Base-by-base conservation (phyloP, 2,888 invertebrate genomes). In the Melanostoma scalare region DNA sequence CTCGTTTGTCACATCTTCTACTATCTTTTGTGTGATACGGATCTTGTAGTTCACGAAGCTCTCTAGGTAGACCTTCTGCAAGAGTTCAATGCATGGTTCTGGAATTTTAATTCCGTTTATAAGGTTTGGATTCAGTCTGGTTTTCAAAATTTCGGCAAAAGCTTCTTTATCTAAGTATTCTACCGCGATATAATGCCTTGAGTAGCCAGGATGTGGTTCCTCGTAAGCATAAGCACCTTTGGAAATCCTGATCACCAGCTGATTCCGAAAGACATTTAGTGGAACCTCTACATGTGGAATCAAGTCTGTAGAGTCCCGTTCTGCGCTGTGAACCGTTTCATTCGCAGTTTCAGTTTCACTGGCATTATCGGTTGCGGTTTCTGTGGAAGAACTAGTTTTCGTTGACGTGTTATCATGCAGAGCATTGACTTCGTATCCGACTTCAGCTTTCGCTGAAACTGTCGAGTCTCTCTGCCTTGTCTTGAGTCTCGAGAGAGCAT, bases 291-390 rank as follows among this genome's bases (percentile, higher is more conserved):
- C 61, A 30, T 81, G 85, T 4, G 86, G 80, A 44, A 86, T 85
- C 3, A 86, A 72, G 20, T 86, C 85, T 6, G 84, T 72, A 31
- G 53, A 67, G 40, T 86, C 84, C 38, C 86, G 77, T n/a, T 81
- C 81, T 3, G 82, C 85, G 40, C 84, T 84, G 61, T 86, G 84
- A 1, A 74, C 36, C 1, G 85, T 85, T 48, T 36, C 20, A 20
- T 20, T 20, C 20, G 20, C 0, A 20, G 20, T 20, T 20, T 20
- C 20, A 20, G 20, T 20, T 8, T 36, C 36, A 8, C 38, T 42
- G 42, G 33, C 52, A 3, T 40, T 65, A 30, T 48, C 50, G 8
- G 48, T 50, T 31, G 35, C n/a, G 20, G 20, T 20, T 20, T 20
- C 20, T 20, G 20, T 20, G 20, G 1, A 20, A 52, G 50, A 38